Percentiles rank a stretch among this genome's conserved stretches.
These are phyloP conservation scores for Melanaphis sacchari DNA, from an alignment of 1,140 invertebrate genomes.

Conservation along the genomic window DNA sequence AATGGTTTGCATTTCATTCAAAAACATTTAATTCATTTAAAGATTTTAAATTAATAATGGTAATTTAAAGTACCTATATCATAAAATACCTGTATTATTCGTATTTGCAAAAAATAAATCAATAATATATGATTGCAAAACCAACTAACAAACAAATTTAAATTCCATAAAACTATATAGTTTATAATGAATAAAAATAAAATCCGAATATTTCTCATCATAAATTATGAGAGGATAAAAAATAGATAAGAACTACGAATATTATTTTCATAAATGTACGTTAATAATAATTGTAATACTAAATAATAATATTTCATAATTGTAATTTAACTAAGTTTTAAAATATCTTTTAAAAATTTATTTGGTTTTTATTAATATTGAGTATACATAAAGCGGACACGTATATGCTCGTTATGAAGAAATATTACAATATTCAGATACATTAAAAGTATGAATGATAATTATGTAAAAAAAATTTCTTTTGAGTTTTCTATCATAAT, in stretches of 20 bases:
- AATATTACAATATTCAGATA: not conserved
- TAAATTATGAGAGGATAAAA: not conserved
- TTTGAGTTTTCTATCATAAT: not conserved
- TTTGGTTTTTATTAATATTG: not conserved
- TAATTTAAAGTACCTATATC: not conserved
- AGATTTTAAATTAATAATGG: not conserved
- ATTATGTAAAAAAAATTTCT: not conserved
- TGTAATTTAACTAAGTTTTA: conserved; percentile 5
- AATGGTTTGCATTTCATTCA: not conserved
- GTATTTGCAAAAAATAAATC: not conserved
- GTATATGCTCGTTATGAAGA: not conserved
- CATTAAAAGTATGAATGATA: not conserved
- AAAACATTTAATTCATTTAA: not conserved
- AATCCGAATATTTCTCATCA: conserved; percentile 5
- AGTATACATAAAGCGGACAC: not conserved
- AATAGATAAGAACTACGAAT: conserved; percentile 1
- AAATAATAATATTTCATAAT: conserved; percentile 8
- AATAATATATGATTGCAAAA: not conserved
- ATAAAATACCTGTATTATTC: not conserved
- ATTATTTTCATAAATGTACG: conserved; percentile 10
- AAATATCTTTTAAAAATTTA: not conserved
- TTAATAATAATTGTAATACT: conserved; percentile 1
- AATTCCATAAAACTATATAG: not conserved
- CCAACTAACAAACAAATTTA: not conserved
- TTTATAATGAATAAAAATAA: not conserved